Evolutionary conservation across 2,113 vertebrate genomes (phyloP), one percentile per base, ranked within the genome.

Genomic region (Vanacampus margaritifer): DNA sequence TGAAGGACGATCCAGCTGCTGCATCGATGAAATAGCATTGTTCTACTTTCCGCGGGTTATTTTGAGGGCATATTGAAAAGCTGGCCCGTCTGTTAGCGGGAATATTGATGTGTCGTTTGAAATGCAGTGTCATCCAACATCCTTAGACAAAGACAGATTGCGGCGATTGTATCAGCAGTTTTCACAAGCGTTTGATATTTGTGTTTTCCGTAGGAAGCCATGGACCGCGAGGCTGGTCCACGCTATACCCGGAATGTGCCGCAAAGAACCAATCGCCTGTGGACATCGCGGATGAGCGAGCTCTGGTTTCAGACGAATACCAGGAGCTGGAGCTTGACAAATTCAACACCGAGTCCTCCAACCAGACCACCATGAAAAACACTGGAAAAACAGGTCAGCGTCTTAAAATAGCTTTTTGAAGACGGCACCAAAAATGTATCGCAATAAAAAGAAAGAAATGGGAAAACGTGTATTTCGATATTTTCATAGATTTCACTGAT

Each of bases 341-440:
- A 54, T 98, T 99, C 70, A 93, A 93, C 72, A 88, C 74, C 0
- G 94, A 96, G 73, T 98, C 96, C 54, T 99, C 96, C 54, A 99
- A 99, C 91, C 96, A 95, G 88, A 99, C 97, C 69, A 95, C 95
- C 89, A 99, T 99, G 97, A 99, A 98, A 84, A 99, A 99, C 91
- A 99, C 97, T n/a, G 97, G 97, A 68, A 99, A 98, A 91, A 99
- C 96, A 79, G 96, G 97, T 98, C 74, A 73, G 84, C 1, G 26
- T 12, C 11, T 14, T 61, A 11, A 23, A 13, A n/a, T 39, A 13
- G 51, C 23, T 26, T 54, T 51, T 10, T 51, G 12, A 53, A 23
- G n/a, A 53, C 37, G 8, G 0, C 17, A 58, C 17, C 0, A 17
- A 19, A 35, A 58, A 58, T 35, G 28, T 28, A 35, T 58, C 7